phyloP scores from a whole-genome alignment of 2,797 vertebrate genomes.

The Sebastolobus alascanus region DNA sequence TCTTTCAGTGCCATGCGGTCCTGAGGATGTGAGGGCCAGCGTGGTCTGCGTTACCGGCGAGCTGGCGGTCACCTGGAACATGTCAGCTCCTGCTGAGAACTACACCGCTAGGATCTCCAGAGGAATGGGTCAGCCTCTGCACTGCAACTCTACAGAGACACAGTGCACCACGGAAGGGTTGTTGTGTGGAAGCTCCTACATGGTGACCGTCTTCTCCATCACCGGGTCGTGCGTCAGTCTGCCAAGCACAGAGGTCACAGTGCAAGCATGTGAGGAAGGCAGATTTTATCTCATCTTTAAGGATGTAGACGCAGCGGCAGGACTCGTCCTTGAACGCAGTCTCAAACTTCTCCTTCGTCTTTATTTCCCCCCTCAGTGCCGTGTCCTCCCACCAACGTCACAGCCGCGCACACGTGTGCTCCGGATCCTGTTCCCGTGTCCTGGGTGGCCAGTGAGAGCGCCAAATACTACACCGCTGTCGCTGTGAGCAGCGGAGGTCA shows the following conservation, averaged over 20 bases:
- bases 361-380: constrained; percentile 69
- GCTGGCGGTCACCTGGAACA: constrained; percentile 75
- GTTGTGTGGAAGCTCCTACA: constrained; percentile 76
- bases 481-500: constrained; percentile 65
- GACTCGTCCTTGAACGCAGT: neutral
- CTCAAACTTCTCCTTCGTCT: neutral
- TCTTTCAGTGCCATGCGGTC: constrained; percentile 81
- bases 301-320: neutral
- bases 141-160: constrained; percentile 74
- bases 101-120: constrained; percentile 70
- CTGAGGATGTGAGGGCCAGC: constrained; percentile 63
- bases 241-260: constrained; percentile 61
- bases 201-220: constrained; percentile 59
- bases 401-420: constrained; percentile 56
- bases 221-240: constrained; percentile 67
- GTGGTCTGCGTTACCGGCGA: constrained; percentile 67
- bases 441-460: constrained; percentile 74
- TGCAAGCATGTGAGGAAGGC: constrained; percentile 70
- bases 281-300: neutral
- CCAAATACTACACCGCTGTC: constrained; percentile 69
- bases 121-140: constrained; percentile 39
- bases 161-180: constrained; percentile 66
- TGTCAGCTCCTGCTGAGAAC: constrained; percentile 55
- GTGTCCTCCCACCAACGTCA: constrained; percentile 77
- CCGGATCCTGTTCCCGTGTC: constrained; percentile 59